Evolutionary conservation across 2,888 invertebrate species (phyloP).

Genomic region (Euzetes globulus): DNA sequence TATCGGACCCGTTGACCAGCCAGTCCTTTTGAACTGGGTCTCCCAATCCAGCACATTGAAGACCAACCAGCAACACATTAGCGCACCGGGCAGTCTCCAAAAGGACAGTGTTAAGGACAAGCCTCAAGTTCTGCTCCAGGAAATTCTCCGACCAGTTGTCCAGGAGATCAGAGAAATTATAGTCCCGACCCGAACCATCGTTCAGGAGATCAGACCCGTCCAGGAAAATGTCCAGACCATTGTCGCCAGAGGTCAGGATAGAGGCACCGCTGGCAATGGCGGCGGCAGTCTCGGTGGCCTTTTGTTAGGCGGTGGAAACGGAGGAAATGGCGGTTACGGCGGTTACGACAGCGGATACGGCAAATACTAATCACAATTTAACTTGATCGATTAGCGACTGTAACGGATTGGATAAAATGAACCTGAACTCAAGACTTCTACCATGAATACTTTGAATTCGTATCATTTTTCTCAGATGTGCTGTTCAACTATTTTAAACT

Average conservation of each 20-base stretch:
- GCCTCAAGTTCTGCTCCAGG: background rate
- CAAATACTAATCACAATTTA: too few relatives aligned
- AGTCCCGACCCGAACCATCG: background rate
- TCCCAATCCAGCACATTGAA: background rate
- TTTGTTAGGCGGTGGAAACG: background rate
- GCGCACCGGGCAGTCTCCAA: background rate
- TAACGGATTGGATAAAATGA: too few relatives aligned
- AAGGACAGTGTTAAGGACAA: background rate
- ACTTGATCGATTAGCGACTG: too few relatives aligned
- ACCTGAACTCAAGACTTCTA: too few relatives aligned
- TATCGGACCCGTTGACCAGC: background rate
- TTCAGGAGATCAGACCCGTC: slow-evolving; percentile 5
- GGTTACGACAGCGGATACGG: background rate
- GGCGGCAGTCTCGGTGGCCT: background rate
- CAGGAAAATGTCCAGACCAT: background rate
- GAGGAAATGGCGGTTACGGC: background rate
- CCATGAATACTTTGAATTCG: too few relatives aligned
- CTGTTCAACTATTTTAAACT: too few relatives aligned
- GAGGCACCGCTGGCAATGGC: background rate
- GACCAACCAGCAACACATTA: background rate
- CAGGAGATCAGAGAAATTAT: slow-evolving; percentile 12
- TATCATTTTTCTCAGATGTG: too few relatives aligned
- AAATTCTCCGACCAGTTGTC: background rate
- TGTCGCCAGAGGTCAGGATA: background rate
- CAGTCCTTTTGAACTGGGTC: background rate